phyloP scores from a whole-genome alignment of 2,797 vertebrate species.

The Crenichthys baileyi region DNA sequence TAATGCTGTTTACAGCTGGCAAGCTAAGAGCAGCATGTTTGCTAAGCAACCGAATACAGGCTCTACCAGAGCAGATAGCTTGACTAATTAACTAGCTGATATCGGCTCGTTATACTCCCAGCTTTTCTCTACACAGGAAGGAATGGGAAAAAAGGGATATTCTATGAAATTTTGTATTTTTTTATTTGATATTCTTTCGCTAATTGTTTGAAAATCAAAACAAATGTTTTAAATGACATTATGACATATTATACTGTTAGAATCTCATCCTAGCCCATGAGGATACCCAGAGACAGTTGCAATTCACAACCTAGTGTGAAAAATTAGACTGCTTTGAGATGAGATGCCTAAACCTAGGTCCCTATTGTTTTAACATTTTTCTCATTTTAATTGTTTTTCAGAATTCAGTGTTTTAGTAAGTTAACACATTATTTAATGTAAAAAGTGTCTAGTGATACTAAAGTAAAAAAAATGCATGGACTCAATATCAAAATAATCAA shows the following conservation, averaged over 20 bases:
- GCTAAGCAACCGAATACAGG: background rate
- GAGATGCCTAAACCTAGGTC: background rate
- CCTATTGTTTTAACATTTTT: background rate
- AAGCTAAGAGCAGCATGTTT: background rate
- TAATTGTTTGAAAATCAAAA: no score
- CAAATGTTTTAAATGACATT: background rate
- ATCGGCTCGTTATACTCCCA: background rate
- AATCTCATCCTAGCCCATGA: background rate
- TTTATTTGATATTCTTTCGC: no score
- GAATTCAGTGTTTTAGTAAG: background rate
- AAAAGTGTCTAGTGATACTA: no score
- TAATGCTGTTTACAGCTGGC: background rate
- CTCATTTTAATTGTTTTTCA: background rate
- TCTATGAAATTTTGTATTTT: no score
- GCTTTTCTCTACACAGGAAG: background rate
- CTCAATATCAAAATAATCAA: background rate
- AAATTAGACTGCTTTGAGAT: background rate
- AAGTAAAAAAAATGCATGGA: background rate
- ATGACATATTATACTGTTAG: background rate
- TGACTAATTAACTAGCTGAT: background rate
- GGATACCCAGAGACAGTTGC: background rate
- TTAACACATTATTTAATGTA: background rate
- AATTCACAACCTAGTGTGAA: background rate
- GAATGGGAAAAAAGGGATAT: no score
- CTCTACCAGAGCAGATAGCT: background rate